Evolutionary conservation across 1,140 invertebrate genomes (phyloP), one percentile per base, ranked within the genome.

Genomic region (Drosophila novamexicana): DNA sequence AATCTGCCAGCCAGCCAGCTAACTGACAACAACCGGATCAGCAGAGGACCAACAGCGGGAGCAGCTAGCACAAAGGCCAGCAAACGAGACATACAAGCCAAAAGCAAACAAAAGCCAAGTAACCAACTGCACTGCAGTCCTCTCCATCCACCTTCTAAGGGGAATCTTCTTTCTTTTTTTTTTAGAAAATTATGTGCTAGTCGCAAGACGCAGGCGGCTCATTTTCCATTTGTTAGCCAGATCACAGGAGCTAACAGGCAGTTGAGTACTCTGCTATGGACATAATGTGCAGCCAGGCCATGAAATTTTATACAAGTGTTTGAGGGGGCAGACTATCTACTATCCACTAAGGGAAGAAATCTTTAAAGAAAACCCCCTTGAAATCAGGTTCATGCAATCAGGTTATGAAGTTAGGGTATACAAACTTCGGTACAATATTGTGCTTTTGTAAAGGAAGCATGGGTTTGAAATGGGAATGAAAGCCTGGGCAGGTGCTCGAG

Each of bases 41-140:
- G 39, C 22, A 39, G 9, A 80, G 77, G 9, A 42, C 12, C 10
- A 14, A 42, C 79, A 54, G 58, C 39, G 53, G 53, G 40, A 52
- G 45, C 44, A 45, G 57, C 45, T 49, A 67, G 45, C 61, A 83
- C 80, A 83, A 83, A 79, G 58, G 61, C 59, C 69, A 63, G 53
- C 69, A 59, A 79, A 79, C 71, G 77, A 79, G 71, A 65, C 64
- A 75, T 77, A 79, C 77, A 64, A 77, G 29, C 77, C 75, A 66
- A 71, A 75, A 57, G 69, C 65, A 82, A 81, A 81, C 79, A 82
- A 75, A 75, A 66, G 63, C 50, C 59, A 79, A 74, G 49, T 57
- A 62, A 63, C 57, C 62, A 62, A 63, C 50, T 52, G 39, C 44
- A 65, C 64, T 40, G 47, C 49, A 66, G 44, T 57, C 50, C 6